A percentile compares a stretch with the other conserved stretches of the same genome.
Evolutionary conservation across 1,140 invertebrate species (phyloP).

Genomic region (Eupristina koningsbergeri): DNA sequence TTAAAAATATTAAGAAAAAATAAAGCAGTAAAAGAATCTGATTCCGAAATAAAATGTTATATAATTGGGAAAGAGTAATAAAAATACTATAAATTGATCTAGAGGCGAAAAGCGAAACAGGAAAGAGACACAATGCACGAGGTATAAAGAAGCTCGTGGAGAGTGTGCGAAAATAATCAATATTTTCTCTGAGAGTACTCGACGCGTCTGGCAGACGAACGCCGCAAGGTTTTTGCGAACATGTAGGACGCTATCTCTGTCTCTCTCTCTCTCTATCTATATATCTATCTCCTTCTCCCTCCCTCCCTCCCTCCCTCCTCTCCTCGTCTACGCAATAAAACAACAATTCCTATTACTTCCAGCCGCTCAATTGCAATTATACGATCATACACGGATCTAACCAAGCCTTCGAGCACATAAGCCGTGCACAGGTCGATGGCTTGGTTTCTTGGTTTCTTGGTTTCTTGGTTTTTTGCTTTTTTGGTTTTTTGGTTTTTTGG

Average conservation of each 20-base stretch:
- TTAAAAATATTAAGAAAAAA: neutral
- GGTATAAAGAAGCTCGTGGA: slow-evolving; percentile 40
- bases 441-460: too few species aligned
- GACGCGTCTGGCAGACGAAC: slow-evolving; percentile 8
- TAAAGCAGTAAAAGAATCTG: neutral
- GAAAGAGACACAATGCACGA: neutral
- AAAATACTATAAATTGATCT: slow-evolving; percentile 2
- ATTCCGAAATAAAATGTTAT: neutral
- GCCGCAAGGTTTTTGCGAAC: neutral
- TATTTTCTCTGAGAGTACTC: slow-evolving; percentile 60
- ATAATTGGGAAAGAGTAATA: neutral
- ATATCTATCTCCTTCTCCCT: neutral
- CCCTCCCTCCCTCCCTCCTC: neutral
- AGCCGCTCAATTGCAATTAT: neutral
- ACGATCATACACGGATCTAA: neutral
- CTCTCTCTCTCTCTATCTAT: neutral
- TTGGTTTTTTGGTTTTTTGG: too few species aligned
- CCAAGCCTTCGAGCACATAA: neutral
- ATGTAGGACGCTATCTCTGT: neutral
- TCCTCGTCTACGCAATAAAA: neutral
- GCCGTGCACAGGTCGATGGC: neutral
- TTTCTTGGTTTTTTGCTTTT: too few species aligned
- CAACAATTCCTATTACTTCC: neutral
- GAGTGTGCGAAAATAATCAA: slow-evolving; percentile 66
- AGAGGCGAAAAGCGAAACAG: neutral